Evolutionary conservation across 2,113 vertebrate genomes (phyloP).

Genomic region (Andinoacara biseriatus): DNA sequence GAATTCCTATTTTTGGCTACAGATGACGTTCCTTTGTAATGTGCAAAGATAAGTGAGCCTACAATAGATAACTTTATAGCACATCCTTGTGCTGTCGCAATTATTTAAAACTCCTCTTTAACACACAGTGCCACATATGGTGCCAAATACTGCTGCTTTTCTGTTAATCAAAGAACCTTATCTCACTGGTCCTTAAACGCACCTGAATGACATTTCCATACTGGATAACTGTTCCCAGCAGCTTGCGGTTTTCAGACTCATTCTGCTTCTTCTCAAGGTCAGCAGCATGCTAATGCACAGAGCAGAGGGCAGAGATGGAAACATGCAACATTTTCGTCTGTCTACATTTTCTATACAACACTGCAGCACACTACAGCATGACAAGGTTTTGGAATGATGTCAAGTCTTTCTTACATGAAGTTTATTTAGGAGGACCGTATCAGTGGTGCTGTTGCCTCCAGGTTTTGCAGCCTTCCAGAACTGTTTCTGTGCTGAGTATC

Average conservation of each 20-base stretch:
- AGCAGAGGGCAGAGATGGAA: conserved; percentile 19
- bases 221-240: conserved; percentile 94
- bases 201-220: conserved; percentile 99
- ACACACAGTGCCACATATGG: background rate
- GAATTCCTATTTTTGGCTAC: background rate
- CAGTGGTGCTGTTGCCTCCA: conserved; percentile 94
- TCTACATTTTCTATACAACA: background rate
- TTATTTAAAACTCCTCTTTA: conserved; percentile 51
- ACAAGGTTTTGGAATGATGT: background rate
- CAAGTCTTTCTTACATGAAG: conserved; percentile 86
- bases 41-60: conserved; percentile 7
- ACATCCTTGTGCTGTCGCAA: conserved; percentile 4
- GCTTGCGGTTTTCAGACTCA: conserved; percentile 96
- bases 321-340: background rate
- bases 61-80: background rate
- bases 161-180: conserved; percentile 30
- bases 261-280: conserved; percentile 99
- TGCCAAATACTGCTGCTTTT: background rate
- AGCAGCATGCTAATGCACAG: conserved; percentile 88
- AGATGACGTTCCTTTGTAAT: background rate
- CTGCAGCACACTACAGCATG: background rate
- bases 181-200: conserved; percentile 18
- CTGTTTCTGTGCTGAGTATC: conserved; percentile 98
- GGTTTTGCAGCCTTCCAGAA: conserved; percentile 99
- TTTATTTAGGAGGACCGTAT: conserved; percentile 94